A percentile compares a stretch with the other conserved stretches of the same genome.
Evolutionary conservation across 2,888 invertebrate genomes (phyloP).

Genomic region (Lagria hirta): DNA sequence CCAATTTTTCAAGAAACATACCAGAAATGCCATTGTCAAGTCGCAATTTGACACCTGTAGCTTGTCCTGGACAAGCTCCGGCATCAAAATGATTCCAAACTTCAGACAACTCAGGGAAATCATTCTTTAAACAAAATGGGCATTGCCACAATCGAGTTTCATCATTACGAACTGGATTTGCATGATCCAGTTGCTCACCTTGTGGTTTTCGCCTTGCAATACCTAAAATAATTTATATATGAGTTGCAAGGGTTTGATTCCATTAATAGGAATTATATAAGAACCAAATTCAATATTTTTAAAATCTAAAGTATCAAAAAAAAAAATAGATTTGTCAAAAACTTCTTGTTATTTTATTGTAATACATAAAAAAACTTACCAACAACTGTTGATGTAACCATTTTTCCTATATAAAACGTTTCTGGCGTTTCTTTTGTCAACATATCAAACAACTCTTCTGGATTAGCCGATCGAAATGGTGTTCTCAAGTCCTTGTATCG

Average conservation of each 20-base stretch:
- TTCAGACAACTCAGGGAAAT: slow-evolving; percentile 93
- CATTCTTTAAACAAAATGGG: slow-evolving; percentile 94
- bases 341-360: not conserved
- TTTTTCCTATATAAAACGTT: slow-evolving; percentile 85
- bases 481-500: slow-evolving; percentile 88
- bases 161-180: slow-evolving; percentile 93
- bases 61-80: slow-evolving; percentile 92
- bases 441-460: slow-evolving; percentile 91
- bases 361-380: slow-evolving; percentile 34
- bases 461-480: slow-evolving; percentile 73
- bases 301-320: too few species aligned
- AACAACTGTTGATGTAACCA: slow-evolving; percentile 76
- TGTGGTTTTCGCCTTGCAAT: slow-evolving; percentile 87
- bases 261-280: too few species aligned
- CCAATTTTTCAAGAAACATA: slow-evolving; percentile 2
- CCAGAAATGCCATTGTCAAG: slow-evolving; percentile 88
- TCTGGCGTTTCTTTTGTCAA: slow-evolving; percentile 95
- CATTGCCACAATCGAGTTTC: slow-evolving; percentile 96
- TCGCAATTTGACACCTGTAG: slow-evolving; percentile 85
- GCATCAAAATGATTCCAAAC: slow-evolving; percentile 99
- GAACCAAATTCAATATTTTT: too few species aligned
- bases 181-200: slow-evolving; percentile 91
- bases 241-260: too few species aligned
- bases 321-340: too few species aligned
- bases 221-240: too few species aligned